phyloP scores from a whole-genome alignment of 1,140 invertebrate genomes.

The Zaprionus ghesquierei region DNA sequence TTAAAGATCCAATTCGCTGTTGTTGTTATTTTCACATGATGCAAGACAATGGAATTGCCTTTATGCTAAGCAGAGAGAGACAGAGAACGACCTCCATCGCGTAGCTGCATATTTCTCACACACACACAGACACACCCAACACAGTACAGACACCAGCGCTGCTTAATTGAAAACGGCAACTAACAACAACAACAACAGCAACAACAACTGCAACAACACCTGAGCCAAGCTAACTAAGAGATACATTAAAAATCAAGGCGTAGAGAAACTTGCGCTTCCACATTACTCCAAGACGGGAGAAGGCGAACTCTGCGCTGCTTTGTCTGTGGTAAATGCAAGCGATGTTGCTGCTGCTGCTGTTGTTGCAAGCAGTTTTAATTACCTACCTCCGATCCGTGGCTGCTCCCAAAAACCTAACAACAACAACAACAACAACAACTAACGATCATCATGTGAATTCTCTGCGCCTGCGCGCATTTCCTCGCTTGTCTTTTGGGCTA shows the following conservation, averaged over 20 bases:
- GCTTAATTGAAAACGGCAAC: slow-evolving; percentile 47
- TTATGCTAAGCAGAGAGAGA: slow-evolving; percentile 42
- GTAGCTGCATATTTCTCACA: slow-evolving; percentile 41
- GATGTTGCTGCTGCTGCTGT: slow-evolving; percentile 18
- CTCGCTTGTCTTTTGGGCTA: slow-evolving; percentile 17
- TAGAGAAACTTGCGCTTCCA: slow-evolving; percentile 51
- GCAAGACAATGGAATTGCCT: slow-evolving; percentile 46
- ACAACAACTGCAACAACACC: not conserved
- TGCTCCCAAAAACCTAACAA: slow-evolving; percentile 28
- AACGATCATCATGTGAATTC: slow-evolving; percentile 59
- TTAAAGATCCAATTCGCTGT: not conserved
- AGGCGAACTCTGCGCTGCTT: slow-evolving; percentile 14
- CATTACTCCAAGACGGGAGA: slow-evolving; percentile 31
- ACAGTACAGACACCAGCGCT: slow-evolving; percentile 3
- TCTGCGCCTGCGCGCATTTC: slow-evolving; percentile 58
- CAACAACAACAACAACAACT: slow-evolving; percentile 33
- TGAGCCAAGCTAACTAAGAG: slow-evolving; percentile 37
- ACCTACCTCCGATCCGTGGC: slow-evolving; percentile 35
- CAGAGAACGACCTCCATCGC: slow-evolving; percentile 34
- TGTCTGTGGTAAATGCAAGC: slow-evolving; percentile 39
- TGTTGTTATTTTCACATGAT: slow-evolving; percentile 24
- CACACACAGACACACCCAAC: slow-evolving; percentile 25
- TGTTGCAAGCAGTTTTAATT: slow-evolving; percentile 46
- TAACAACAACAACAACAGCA: slow-evolving; percentile 31
- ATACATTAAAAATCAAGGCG: slow-evolving; percentile 51